phyloP scores from a whole-genome alignment of 2,797 vertebrate genomes.

The Clarias platycephalus region DNA sequence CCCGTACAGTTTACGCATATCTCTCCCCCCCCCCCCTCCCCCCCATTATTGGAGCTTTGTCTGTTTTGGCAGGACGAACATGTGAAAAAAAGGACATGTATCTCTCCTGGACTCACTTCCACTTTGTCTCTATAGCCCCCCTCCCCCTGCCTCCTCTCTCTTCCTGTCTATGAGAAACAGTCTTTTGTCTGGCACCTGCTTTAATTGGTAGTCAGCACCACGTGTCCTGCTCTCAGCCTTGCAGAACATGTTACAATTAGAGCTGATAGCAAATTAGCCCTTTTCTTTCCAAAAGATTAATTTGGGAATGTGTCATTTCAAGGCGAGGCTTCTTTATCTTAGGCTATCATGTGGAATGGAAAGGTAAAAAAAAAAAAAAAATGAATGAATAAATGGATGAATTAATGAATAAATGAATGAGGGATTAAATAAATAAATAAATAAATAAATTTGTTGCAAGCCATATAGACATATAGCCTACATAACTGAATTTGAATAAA shows the following conservation, averaged over 20 bases:
- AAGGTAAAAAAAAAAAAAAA: not conserved
- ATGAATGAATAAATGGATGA: not conserved
- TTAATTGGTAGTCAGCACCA: slow-evolving; percentile 64
- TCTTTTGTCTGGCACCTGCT: slow-evolving; percentile 54
- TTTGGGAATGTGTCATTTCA: slow-evolving; percentile 57
- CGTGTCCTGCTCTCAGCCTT: slow-evolving; percentile 58
- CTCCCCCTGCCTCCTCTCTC: not conserved
- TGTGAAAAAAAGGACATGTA: slow-evolving; percentile 30
- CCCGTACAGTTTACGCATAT: not conserved
- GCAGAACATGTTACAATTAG: slow-evolving; percentile 69
- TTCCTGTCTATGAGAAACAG: slow-evolving; percentile 32
- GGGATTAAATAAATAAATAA: not conserved
- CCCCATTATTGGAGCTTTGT: not conserved
- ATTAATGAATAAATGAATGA: not conserved
- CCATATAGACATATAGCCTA: not conserved
- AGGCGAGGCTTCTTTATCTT: slow-evolving; percentile 31
- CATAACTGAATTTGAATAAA: not conserved
- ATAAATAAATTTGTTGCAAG: not conserved
- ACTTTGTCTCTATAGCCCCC: slow-evolving; percentile 30
- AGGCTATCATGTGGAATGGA: slow-evolving; percentile 7
- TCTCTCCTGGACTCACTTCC: slow-evolving; percentile 3
- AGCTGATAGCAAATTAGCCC: slow-evolving; percentile 63
- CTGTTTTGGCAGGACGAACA: slow-evolving; percentile 1
- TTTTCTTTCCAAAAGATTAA: slow-evolving; percentile 65
- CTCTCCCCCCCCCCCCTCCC: not conserved